These are phyloP conservation scores for Lithobates pipiens DNA, from an alignment of 2,797 vertebrate genomes.

Conservation along the genomic window DNA sequence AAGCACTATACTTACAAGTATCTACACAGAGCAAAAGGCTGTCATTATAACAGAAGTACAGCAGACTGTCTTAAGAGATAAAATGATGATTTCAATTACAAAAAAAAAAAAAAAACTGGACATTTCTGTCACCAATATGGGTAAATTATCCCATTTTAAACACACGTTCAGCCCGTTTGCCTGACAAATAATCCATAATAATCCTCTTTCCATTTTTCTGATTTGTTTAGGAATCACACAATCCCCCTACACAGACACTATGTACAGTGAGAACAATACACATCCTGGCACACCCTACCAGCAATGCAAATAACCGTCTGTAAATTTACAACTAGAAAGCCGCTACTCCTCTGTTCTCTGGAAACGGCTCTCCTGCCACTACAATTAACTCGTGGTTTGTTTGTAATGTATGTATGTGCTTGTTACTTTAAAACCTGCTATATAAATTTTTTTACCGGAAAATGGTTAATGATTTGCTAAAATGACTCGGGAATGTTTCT, in stretches of 20 bases:
- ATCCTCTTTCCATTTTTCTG: background rate
- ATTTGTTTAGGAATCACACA: constrained; percentile 27
- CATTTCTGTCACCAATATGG: too few relatives aligned
- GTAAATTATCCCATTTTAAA: background rate
- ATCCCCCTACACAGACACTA: background rate
- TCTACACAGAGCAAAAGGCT: too few relatives aligned
- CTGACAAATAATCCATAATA: constrained; percentile 24
- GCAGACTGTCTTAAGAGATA: too few relatives aligned
- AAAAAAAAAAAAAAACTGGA: too few relatives aligned
- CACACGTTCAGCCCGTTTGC: background rate
- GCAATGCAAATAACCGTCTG: constrained; percentile 1
- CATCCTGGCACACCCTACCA: background rate
- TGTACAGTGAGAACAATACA: background rate
- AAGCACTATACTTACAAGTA: too few relatives aligned
- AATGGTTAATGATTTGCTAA: background rate
- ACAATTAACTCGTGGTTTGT: too few relatives aligned
- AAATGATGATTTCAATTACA: too few relatives aligned
- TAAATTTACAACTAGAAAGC: background rate
- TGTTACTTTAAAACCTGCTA: background rate
- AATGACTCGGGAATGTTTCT: background rate
- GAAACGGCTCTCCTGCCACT: too few relatives aligned
- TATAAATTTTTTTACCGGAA: background rate
- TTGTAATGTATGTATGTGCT: too few relatives aligned
- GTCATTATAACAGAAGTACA: too few relatives aligned
- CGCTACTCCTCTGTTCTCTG: background rate